Evolutionary conservation across 2,797 vertebrate genomes (phyloP).

Genomic region (Megalops cyprinoides): DNA sequence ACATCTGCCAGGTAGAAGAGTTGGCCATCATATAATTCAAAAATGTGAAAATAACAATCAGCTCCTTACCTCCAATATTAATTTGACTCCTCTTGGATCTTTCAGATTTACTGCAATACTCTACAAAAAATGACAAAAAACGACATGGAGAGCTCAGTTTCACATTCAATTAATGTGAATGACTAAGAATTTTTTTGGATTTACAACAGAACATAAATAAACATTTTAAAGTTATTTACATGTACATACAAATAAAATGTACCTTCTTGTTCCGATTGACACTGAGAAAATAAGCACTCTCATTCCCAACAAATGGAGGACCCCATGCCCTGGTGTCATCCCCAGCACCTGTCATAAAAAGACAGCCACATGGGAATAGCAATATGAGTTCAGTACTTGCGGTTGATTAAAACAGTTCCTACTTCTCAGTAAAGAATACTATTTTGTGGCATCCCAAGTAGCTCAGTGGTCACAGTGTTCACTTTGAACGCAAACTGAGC

Average conservation of each 20-base stretch:
- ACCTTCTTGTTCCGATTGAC: slow-evolving; percentile 97
- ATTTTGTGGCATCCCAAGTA: too few species aligned
- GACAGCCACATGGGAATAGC: neutral
- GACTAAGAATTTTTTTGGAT: neutral
- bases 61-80: slow-evolving; percentile 83
- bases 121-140: too few species aligned
- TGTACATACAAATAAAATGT: slow-evolving; percentile 31
- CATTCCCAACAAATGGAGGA: slow-evolving; percentile 84
- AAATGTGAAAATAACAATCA: neutral
- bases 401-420: neutral
- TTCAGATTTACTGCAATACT: slow-evolving; percentile 90
- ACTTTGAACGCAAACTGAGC: too few species aligned
- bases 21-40: too few species aligned
- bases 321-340: slow-evolving; percentile 94
- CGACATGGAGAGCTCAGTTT: neutral
- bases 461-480: too few species aligned
- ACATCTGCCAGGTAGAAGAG: too few species aligned
- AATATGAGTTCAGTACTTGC: too few species aligned
- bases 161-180: slow-evolving; percentile 16
- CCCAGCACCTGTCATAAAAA: slow-evolving; percentile 74
- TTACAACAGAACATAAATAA: neutral
- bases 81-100: slow-evolving; percentile 74
- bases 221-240: too few species aligned
- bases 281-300: slow-evolving; percentile 93
- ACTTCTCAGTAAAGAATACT: too few species aligned